Conservation (phyloP, 2,113 vertebrate genomes). For the Bambusicola thoracicus region DNA sequence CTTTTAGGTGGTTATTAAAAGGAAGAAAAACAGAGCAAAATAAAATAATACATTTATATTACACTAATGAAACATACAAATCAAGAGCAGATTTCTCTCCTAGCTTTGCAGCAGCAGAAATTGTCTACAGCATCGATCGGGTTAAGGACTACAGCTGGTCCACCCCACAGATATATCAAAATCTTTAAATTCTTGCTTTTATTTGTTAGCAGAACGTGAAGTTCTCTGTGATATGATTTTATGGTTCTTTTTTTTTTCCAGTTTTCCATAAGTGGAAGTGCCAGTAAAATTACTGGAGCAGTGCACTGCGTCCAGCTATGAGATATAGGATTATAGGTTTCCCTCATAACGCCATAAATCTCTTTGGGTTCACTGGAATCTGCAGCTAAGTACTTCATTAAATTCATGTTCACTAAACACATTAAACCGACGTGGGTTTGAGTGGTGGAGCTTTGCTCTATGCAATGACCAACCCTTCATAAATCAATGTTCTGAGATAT, state of each 20-base stretch:
- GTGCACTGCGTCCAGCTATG: background rate
- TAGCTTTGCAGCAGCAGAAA: background rate
- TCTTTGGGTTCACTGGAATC: background rate
- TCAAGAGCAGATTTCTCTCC: background rate
- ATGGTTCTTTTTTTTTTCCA: too few relatives aligned
- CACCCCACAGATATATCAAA: background rate
- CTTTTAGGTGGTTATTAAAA: conserved; percentile 7
- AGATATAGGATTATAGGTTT: background rate
- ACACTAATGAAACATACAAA: background rate
- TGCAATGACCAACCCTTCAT: background rate
- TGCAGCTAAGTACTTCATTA: background rate
- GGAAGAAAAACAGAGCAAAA: conserved; percentile 21
- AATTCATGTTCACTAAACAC: background rate
- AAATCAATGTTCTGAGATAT: background rate
- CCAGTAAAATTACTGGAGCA: background rate
- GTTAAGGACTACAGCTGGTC: background rate
- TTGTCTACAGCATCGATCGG: background rate
- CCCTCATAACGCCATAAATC: background rate
- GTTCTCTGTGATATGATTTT: background rate
- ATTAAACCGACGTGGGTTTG: background rate
- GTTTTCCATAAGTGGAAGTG: background rate
- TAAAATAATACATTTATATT: background rate
- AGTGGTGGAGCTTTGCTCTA: background rate
- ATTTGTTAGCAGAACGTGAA: background rate
- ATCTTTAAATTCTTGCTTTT: background rate